A percentile compares a stretch with the other conserved stretches of the same genome.
phyloP scores from a whole-genome alignment of 2,888 invertebrate genomes.

The Drosophila leonis region DNA sequence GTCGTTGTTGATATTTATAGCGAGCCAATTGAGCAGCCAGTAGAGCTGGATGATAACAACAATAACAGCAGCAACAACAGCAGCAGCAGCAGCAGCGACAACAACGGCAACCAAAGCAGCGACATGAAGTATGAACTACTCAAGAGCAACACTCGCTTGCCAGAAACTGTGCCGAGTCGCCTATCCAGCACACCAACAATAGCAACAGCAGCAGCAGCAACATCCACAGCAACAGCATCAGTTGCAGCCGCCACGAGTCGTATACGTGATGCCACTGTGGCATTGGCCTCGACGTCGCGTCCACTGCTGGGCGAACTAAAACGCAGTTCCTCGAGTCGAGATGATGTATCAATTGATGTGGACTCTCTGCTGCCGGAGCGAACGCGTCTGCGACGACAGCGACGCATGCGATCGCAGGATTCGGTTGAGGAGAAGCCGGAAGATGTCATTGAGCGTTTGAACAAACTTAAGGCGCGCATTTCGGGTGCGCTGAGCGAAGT shows the following conservation, averaged over 20 bases:
- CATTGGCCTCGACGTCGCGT: conserved; percentile 30
- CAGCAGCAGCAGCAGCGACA: conserved; percentile 13
- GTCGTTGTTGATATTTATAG: conserved; percentile 57
- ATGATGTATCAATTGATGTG: conserved; percentile 54
- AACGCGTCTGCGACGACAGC: conserved; percentile 77
- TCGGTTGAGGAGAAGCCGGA: conserved; percentile 72
- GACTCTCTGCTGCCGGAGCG: conserved; percentile 72
- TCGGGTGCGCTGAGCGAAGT: conserved; percentile 84
- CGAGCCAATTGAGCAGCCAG: conserved; percentile 59
- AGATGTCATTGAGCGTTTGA: conserved; percentile 83
- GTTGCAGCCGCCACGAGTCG: conserved; percentile 45
- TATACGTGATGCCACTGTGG: conserved; percentile 47
- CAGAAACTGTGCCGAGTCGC: conserved; percentile 38
- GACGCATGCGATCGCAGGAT: conserved; percentile 76
- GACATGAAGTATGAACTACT: conserved; percentile 79
- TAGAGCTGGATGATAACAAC: conserved; percentile 57
- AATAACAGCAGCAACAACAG: conserved; percentile 15
- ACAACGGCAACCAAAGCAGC: conserved; percentile 16
- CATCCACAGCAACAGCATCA: conserved; percentile 17
- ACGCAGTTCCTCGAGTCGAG: conserved; percentile 57
- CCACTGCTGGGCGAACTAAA: conserved; percentile 59
- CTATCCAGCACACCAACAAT: conserved; percentile 21
- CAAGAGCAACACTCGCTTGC: conserved; percentile 54
- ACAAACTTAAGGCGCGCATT: conserved; percentile 83
- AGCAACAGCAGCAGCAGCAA: conserved; percentile 1